phyloP scores from a whole-genome alignment of 2,797 vertebrate genomes.

The Thamnophis elegans region DNA sequence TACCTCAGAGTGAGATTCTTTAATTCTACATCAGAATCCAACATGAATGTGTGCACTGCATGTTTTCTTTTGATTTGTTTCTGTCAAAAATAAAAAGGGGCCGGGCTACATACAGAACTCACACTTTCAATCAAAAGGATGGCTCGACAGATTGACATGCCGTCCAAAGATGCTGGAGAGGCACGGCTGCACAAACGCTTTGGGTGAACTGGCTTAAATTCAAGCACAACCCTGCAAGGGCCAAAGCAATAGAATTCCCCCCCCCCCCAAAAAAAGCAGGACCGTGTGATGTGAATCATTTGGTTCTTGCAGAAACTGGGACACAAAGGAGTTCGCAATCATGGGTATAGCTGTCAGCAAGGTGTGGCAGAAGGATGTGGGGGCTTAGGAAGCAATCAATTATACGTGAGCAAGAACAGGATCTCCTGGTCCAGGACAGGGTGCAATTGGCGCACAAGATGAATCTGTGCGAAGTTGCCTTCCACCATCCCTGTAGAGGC shows the following conservation, averaged over 20 bases:
- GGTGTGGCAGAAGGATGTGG: background rate
- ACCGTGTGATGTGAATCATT: background rate
- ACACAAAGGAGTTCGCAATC: background rate
- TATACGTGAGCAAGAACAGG: background rate
- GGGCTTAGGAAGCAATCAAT: background rate
- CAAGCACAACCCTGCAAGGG: background rate
- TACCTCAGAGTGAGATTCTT: constrained; percentile 80
- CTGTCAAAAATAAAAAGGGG: constrained; percentile 65
- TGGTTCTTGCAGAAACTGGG: background rate
- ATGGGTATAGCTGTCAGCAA: background rate
- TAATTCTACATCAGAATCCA: constrained; percentile 71
- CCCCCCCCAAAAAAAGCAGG: no score
- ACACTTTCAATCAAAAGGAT: constrained; percentile 60
- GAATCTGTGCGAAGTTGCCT: background rate
- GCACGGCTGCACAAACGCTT: background rate
- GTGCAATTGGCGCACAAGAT: background rate
- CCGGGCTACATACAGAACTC: constrained; percentile 62
- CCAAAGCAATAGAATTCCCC: background rate
- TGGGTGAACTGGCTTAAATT: background rate
- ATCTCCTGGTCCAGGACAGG: background rate
- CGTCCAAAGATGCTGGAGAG: background rate
- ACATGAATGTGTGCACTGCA: constrained; percentile 76
- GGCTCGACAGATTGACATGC: constrained; percentile 41
- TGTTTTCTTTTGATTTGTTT: constrained; percentile 62
- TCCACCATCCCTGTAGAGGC: background rate